Conservation (phyloP, 2,797 vertebrate genomes). For the Amazonetta brasiliensis region DNA sequence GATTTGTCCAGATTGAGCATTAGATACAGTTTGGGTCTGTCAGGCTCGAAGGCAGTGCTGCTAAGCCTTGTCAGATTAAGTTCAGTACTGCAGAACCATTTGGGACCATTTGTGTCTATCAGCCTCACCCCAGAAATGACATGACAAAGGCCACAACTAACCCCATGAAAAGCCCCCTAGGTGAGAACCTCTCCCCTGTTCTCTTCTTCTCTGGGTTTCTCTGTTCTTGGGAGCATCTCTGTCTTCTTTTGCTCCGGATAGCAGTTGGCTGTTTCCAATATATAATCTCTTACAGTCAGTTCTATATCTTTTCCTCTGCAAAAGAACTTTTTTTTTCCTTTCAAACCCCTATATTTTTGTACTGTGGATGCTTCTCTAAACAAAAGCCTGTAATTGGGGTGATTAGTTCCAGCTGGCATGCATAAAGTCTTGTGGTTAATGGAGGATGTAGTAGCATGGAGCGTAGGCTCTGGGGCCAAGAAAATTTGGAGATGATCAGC, state of each 20-base stretch:
- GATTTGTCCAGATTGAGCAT: background rate
- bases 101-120: conserved; percentile 1
- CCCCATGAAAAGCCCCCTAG: background rate
- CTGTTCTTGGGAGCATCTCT: background rate
- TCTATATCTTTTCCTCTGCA: background rate
- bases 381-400: conserved; percentile 50
- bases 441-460: background rate
- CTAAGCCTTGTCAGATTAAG: conserved; percentile 18
- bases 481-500: background rate
- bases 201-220: background rate
- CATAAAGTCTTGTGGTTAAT: background rate
- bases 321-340: background rate
- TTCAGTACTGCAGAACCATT: background rate
- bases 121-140: background rate
- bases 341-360: background rate
- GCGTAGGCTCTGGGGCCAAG: background rate
- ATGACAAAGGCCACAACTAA: background rate
- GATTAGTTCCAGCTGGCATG: conserved; percentile 49
- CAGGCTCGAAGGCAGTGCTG: conserved; percentile 37
- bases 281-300: background rate
- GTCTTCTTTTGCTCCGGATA: background rate
- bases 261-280: background rate
- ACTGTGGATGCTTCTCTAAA: background rate
- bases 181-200: background rate
- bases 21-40: conserved; percentile 22